These are phyloP conservation scores for Heterodera carotae DNA, from an alignment of 1,140 invertebrate species.

Conservation along the genomic window DNA sequence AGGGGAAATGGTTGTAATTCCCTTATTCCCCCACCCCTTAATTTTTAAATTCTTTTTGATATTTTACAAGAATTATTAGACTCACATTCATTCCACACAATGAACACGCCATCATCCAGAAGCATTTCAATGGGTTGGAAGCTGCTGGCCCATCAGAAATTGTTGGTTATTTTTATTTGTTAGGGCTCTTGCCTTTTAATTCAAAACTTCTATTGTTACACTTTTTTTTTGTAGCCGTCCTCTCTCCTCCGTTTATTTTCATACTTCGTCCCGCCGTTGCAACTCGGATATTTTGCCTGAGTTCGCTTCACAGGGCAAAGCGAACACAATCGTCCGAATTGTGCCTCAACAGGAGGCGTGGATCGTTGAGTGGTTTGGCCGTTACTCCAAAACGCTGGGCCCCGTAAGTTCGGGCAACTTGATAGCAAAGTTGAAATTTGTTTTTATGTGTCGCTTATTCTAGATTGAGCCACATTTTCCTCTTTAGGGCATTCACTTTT, in stretches of 20 bases:
- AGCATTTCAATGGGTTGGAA: not conserved
- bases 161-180: not conserved
- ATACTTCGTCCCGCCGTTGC: not conserved
- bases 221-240: not conserved
- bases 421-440: not conserved
- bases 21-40: too few species aligned
- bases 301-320: not conserved
- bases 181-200: not conserved
- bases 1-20: too few species aligned
- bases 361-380: constrained; percentile 96
- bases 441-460: too few species aligned
- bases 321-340: constrained; percentile 90
- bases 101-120: not conserved
- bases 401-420: constrained; percentile 68
- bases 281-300: not conserved
- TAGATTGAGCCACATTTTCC: constrained; percentile 5
- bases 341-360: constrained; percentile 99
- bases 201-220: not conserved
- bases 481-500: constrained; percentile 80
- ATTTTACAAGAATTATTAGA: not conserved
- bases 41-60: not conserved
- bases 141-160: not conserved
- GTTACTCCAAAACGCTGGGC: constrained; percentile 77
- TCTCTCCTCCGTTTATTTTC: too few species aligned
- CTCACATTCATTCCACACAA: not conserved